Conservation (phyloP, 2,113 vertebrate genomes). For the Empidonax traillii region DNA sequence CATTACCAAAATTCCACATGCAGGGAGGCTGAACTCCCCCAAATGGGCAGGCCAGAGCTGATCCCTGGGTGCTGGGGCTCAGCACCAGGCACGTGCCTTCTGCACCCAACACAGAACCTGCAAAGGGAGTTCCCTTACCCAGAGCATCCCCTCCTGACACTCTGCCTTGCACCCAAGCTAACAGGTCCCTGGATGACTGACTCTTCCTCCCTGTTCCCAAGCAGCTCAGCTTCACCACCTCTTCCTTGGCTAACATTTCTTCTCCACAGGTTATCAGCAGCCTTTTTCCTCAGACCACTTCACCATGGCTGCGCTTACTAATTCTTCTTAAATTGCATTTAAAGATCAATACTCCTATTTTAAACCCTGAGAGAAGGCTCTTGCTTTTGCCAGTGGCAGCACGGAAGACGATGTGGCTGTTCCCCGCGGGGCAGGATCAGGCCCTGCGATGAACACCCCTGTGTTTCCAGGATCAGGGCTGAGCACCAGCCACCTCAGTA, state of each 20-base stretch:
- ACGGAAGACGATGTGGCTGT: fast-evolving
- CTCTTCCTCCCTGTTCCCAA: not conserved
- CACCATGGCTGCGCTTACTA: not conserved
- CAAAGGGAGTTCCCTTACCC: not conserved
- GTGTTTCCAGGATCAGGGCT: not conserved
- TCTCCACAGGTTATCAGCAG: not conserved
- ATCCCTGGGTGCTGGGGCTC: not conserved
- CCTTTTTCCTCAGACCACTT: not conserved
- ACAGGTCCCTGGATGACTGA: not conserved
- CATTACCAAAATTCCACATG: not conserved
- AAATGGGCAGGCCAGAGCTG: not conserved
- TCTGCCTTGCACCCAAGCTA: not conserved
- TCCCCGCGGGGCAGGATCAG: not conserved
- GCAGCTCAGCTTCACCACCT: not conserved
- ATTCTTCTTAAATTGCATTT: not conserved
- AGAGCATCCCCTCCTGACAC: not conserved
- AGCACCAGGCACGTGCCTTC: fast-evolving
- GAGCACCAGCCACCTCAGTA: fast-evolving
- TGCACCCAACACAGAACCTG: fast-evolving
- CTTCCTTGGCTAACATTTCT: not conserved
- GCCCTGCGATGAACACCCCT: not conserved
- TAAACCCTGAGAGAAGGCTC: not conserved
- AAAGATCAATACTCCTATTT: not conserved
- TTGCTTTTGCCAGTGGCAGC: not conserved
- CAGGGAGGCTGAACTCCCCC: not conserved